Base-by-base conservation (phyloP, 2,888 invertebrate genomes). In the Volucella zonaria region DNA sequence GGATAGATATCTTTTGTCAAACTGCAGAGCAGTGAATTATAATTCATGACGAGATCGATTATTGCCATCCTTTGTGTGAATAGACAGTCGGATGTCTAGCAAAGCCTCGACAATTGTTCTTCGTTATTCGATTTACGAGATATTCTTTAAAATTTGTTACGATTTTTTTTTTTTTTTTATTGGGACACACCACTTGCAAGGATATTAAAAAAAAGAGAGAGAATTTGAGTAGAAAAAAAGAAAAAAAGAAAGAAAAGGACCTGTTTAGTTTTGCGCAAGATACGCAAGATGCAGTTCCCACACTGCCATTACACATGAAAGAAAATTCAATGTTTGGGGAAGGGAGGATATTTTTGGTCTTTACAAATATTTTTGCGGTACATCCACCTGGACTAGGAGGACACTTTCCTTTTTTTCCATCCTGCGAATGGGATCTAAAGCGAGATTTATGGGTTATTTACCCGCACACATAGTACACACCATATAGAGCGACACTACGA, bases 231-330 rank as follows among this genome's bases (percentile, higher is more conserved):
- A 31, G 31, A 1, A 31, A 31, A 31, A 31, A 31, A 31, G 1
- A 68, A 42, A 52, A 14, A 64, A 51, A 40, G 11, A 52, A 45
- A 64, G 18, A 51, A 75, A 67, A 78, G 78, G 61, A 83, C 80
- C 83, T 83, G 83, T 54, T 75, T 18, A 47, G 59, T 80, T 83
- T 83, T 83, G 83, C 83, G 83, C 83, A 83, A 83, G 83, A 83
- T 83, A 80, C 83, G 83, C 83, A 83, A 83, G 83, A 83, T 83
- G 83, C 66, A 83, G 83, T 83, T 83, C 83, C 83, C 83, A 83
- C 83, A 83, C 75, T 83, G 42, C 3, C 59, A 38, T 40, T 56
- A 10, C 31, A 47, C 15, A n/a, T 56, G 47, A 54, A 31, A 31
- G 31, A 31, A 31, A 31, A 31, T 52, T 14, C 42, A 3, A 40